Percentiles rank a stretch among this genome's conserved stretches.
Evolutionary conservation across 2,113 vertebrate species (phyloP).

Genomic region (Ascaphus truei): DNA sequence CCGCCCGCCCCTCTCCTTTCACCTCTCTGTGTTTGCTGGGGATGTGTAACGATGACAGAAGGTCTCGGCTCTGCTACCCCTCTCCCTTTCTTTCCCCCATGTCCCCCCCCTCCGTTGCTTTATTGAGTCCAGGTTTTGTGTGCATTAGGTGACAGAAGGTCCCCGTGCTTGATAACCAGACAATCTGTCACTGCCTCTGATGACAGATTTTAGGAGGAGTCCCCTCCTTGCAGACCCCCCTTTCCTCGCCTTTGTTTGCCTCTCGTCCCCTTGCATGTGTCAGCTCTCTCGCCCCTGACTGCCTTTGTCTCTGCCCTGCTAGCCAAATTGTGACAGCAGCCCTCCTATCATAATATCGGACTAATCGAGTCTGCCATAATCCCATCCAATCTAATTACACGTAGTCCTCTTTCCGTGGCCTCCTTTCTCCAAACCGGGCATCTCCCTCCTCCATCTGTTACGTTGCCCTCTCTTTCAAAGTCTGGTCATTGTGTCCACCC

Average conservation of each 20-base stretch:
- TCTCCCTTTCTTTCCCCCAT: constrained; percentile 22
- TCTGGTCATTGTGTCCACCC: constrained; percentile 67
- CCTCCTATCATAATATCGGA: constrained; percentile 50
- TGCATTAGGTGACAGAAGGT: constrained; percentile 54
- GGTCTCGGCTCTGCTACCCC: neutral
- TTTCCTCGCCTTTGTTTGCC: constrained; percentile 35
- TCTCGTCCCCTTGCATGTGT: constrained; percentile 32
- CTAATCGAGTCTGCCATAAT: constrained; percentile 56
- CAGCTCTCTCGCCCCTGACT: constrained; percentile 49
- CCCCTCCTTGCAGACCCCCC: constrained; percentile 31
- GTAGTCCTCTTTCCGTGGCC: constrained; percentile 45
- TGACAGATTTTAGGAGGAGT: constrained; percentile 50
- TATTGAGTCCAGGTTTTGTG: constrained; percentile 40
- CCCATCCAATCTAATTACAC: constrained; percentile 63
- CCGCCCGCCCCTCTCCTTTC: too few relatives aligned
- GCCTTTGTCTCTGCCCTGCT: constrained; percentile 38
- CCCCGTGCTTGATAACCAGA: constrained; percentile 44
- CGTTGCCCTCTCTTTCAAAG: constrained; percentile 42
- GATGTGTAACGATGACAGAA: constrained; percentile 14
- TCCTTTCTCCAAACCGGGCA: constrained; percentile 3
- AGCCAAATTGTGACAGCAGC: constrained; percentile 52
- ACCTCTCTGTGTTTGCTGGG: neutral
- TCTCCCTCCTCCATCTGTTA: constrained; percentile 25
- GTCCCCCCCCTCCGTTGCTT: constrained; percentile 8
- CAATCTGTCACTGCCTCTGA: constrained; percentile 60